Base-by-base conservation (phyloP, 2,797 vertebrate species). In the Delichon dasypus region DNA sequence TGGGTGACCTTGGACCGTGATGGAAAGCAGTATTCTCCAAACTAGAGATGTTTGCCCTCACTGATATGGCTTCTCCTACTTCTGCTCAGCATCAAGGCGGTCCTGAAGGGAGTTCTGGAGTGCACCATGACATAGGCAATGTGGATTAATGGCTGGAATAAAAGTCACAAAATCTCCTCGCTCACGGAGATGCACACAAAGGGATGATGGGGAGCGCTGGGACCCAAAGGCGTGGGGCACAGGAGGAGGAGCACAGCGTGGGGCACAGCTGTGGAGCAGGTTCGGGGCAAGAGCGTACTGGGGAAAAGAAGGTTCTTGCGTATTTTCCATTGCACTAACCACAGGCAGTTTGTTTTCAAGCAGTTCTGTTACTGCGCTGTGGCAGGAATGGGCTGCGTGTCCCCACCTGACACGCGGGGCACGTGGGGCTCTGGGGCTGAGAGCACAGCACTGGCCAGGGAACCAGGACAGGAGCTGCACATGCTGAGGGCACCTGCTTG, bases 81-180 rank as follows among this genome's bases (percentile, higher is more conserved):
- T 38, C 45, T 53, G 38, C 64, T 62, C 67, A 73, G 48, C 51
- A 38, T 77, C 47, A 15, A 21, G 26, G 50, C n/a, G 53, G 27
- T 66, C 57, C 61, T 21, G 25, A 17, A 51, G 29, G 13, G 80
- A 85, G 60, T 40, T 83, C 47, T 61, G 67, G 74, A 51, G 25
- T 3, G 30, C 11, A 8, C 40, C 21, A 5, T 0, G 1, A 16
- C 0, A 1, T 2, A 16, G 42, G 16, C 0, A 0, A 22, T 4
- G 29, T 30, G 29, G 17, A 23, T 44, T 16, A 27, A 67, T 17
- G 17, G 6, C 5, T 58, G 72, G 50, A 68, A 48, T 34, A 48
- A 72, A 60, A 64, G 50, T 42, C 0, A 0, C 0, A 1, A 51
- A 14, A 6, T 15, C 7, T 70, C 30, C n/a, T 73, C 4, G 2